Conservation (phyloP, 1,140 invertebrate genomes). For the Danaus plexippus region DNA sequence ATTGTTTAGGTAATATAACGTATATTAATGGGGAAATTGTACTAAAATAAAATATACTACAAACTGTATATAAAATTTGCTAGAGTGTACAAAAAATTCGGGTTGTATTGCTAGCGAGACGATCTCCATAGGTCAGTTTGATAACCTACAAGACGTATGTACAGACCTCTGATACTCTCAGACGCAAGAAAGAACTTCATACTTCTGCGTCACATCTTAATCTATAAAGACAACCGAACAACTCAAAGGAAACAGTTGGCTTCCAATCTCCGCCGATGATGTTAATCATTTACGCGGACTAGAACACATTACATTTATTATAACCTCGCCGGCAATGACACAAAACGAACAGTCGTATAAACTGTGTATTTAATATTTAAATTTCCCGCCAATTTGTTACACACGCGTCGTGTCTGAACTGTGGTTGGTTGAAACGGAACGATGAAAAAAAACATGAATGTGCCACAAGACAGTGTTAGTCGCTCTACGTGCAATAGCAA, state of each 20-base stretch:
- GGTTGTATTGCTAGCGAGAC: slow-evolving; percentile 20
- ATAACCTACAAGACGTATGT: slow-evolving; percentile 48
- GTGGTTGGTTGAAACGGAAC: slow-evolving; percentile 55
- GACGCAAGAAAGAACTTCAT: slow-evolving; percentile 49
- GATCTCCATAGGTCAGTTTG: slow-evolving; percentile 38
- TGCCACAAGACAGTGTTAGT: slow-evolving; percentile 51
- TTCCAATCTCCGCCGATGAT: slow-evolving; percentile 59
- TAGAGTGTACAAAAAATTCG: too few species aligned
- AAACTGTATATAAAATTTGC: too few species aligned
- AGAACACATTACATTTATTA: slow-evolving; percentile 24
- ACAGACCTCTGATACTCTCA: slow-evolving; percentile 46
- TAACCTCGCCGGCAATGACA: slow-evolving; percentile 41
- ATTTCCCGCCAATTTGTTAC: slow-evolving; percentile 46
- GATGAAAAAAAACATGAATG: slow-evolving; percentile 52
- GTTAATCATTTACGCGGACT: slow-evolving; percentile 38
- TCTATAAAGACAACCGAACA: slow-evolving; percentile 61
- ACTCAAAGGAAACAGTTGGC: slow-evolving; percentile 58
- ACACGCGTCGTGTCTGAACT: slow-evolving; percentile 45
- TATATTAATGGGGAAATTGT: too few species aligned
- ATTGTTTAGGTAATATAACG: too few species aligned
- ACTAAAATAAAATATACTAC: too few species aligned
- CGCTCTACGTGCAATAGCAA: slow-evolving; percentile 68
- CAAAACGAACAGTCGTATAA: slow-evolving; percentile 26
- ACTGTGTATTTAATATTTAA: slow-evolving; percentile 40
- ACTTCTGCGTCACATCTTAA: slow-evolving; percentile 52